A percentile compares a stretch with the other conserved stretches of the same genome.
Evolutionary conservation across 2,888 invertebrate species (phyloP).

Genomic region (Sesia bembeciformis): DNA sequence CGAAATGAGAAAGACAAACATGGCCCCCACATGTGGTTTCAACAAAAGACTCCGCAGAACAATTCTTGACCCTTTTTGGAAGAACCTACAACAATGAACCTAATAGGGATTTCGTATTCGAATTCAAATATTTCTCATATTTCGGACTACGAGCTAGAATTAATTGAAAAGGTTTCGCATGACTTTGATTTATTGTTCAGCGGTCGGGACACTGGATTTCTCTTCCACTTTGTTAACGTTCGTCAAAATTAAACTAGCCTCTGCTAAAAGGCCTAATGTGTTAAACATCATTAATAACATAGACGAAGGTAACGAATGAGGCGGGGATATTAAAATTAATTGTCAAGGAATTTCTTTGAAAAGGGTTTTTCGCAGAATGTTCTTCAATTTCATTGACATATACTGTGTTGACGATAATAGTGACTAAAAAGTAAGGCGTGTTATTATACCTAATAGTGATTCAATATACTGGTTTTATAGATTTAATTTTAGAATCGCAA

Average conservation of each 20-base stretch:
- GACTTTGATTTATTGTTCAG: slow-evolving; percentile 27
- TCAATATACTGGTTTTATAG: no score
- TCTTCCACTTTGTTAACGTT: background rate
- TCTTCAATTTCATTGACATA: no score
- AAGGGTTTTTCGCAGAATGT: background rate
- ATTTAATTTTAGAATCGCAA: no score
- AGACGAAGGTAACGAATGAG: background rate
- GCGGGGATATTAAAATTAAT: background rate
- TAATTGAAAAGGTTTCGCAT: slow-evolving; percentile 36
- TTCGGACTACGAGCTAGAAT: slow-evolving; percentile 25
- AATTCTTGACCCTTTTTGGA: slow-evolving; percentile 33
- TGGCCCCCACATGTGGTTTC: slow-evolving; percentile 10
- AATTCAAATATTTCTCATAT: slow-evolving; percentile 28
- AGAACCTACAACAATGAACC: background rate
- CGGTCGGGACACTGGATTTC: slow-evolving; percentile 2
- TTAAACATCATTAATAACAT: slow-evolving; percentile 3
- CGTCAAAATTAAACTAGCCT: background rate
- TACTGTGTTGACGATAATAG: no score
- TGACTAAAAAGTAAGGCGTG: no score
- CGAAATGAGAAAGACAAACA: slow-evolving; percentile 59
- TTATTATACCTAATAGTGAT: no score
- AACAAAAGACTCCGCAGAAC: slow-evolving; percentile 37
- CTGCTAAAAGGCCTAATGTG: background rate
- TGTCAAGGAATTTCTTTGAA: background rate
- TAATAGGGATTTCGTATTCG: slow-evolving; percentile 23